A percentile compares a stretch with the other conserved stretches of the same genome.
phyloP scores from a whole-genome alignment of 2,888 invertebrate species.

The Endotricha flammealis region DNA sequence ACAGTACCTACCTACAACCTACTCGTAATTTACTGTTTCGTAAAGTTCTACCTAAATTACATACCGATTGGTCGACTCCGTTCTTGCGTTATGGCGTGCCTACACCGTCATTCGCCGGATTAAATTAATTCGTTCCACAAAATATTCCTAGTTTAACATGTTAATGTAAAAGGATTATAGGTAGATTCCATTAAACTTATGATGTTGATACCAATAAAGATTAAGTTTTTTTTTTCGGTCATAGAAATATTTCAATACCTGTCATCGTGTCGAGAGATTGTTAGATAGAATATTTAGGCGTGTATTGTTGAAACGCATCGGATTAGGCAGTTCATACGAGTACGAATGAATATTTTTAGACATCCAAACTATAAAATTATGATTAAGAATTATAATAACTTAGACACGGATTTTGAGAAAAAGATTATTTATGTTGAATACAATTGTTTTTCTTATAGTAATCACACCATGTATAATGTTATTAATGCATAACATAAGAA shows the following conservation, averaged over 20 bases:
- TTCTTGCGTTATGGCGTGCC: slow-evolving; percentile 56
- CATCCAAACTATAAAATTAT: too few species aligned
- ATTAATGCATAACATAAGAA: too few species aligned
- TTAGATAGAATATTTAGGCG: slow-evolving; percentile 9
- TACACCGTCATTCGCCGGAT: slow-evolving; percentile 50
- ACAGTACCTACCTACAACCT: too few species aligned
- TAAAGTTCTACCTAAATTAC: neutral
- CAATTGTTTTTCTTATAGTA: too few species aligned
- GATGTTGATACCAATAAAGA: slow-evolving; percentile 54
- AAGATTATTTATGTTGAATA: too few species aligned
- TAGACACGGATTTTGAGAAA: too few species aligned
- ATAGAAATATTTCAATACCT: slow-evolving; percentile 20
- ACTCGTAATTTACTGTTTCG: too few species aligned
- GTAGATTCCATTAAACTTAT: slow-evolving; percentile 51
- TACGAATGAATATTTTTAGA: neutral
- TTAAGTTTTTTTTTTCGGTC: slow-evolving; percentile 30
- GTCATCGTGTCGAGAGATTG: slow-evolving; percentile 21
- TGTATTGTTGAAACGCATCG: slow-evolving; percentile 10
- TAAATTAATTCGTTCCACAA: slow-evolving; percentile 57
- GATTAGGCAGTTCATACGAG: neutral
- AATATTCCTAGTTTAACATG: slow-evolving; percentile 48
- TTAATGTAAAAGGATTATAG: slow-evolving; percentile 58
- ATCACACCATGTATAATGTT: too few species aligned
- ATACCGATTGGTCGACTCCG: slow-evolving; percentile 21
- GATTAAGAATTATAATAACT: too few species aligned